phyloP scores from a whole-genome alignment of 2,113 vertebrate genomes.

The Odocoileus hemionus region DNA sequence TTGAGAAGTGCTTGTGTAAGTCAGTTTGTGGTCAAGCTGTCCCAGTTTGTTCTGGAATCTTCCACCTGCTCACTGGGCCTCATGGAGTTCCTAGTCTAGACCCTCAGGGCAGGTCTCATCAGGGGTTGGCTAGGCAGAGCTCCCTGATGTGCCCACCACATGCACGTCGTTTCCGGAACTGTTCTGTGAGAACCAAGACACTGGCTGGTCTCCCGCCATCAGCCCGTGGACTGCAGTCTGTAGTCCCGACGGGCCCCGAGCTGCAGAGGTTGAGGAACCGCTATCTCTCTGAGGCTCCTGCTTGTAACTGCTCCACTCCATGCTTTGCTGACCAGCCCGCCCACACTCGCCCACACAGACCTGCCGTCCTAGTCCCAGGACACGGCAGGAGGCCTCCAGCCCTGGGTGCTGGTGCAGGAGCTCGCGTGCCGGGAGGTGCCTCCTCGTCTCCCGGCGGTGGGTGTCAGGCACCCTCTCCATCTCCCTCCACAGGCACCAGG shows the following conservation, averaged over 20 bases:
- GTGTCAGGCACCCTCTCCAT: not conserved
- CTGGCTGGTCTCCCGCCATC: too few species aligned
- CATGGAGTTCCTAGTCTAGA: not conserved
- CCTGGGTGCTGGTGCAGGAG: not conserved
- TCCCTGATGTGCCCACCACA: fast-evolving
- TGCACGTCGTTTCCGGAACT: fast-evolving
- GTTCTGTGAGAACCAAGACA: fast-evolving
- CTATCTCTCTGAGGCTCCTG: fast-evolving
- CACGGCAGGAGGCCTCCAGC: not conserved
- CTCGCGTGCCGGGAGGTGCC: fast-evolving
- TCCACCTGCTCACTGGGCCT: not conserved
- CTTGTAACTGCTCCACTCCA: too few species aligned
- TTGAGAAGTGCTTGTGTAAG: not conserved
- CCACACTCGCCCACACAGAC: not conserved
- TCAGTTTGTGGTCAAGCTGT: not conserved
- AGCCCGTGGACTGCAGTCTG: too few species aligned
- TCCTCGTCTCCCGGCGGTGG: fast-evolving
- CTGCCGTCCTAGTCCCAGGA: not conserved
- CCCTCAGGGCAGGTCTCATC: not conserved
- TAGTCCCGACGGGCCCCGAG: fast-evolving
- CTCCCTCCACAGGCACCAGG: constrained; percentile 80
- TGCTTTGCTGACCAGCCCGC: fast-evolving
- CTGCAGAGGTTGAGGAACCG: fast-evolving
- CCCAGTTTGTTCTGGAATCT: not conserved
- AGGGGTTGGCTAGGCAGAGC: not conserved